Percentiles rank a stretch among this genome's conserved stretches.
phyloP scores from a whole-genome alignment of 1,140 invertebrate genomes.

The Andrena cerasifolii region DNA sequence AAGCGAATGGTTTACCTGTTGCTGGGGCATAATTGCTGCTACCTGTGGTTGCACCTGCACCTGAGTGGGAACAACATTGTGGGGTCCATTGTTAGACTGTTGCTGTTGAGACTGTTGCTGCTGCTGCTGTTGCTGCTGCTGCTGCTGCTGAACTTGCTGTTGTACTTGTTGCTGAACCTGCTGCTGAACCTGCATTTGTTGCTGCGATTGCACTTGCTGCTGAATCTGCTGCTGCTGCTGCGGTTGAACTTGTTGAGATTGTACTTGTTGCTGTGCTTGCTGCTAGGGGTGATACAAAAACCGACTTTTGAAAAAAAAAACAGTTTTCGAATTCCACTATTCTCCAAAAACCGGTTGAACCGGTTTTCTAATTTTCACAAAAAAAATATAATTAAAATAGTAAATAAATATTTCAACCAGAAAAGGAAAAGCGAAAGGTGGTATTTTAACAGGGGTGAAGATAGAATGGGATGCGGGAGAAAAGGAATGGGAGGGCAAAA shows the following conservation, averaged over 20 bases:
- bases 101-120: slow-evolving; percentile 78
- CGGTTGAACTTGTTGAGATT: slow-evolving; percentile 73
- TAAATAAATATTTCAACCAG: no score
- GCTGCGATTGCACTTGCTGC: slow-evolving; percentile 73
- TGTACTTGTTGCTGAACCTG: slow-evolving; percentile 79
- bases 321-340: no score
- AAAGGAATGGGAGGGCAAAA: no score
- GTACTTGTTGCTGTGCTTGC: slow-evolving; percentile 76
- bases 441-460: no score
- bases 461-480: no score
- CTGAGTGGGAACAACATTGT: slow-evolving; percentile 79
- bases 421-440: no score
- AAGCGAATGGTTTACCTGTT: slow-evolving; percentile 81
- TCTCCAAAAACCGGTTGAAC: no score
- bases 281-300: no score
- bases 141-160: slow-evolving; percentile 71
- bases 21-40: slow-evolving; percentile 84
- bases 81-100: slow-evolving; percentile 74
- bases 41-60: slow-evolving; percentile 82
- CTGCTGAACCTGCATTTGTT: slow-evolving; percentile 71
- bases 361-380: no score
- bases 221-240: slow-evolving; percentile 80
- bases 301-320: no score
- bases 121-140: slow-evolving; percentile 76
- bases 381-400: no score